phyloP scores from a whole-genome alignment of 2,113 vertebrate genomes.

The Scortum barcoo region DNA sequence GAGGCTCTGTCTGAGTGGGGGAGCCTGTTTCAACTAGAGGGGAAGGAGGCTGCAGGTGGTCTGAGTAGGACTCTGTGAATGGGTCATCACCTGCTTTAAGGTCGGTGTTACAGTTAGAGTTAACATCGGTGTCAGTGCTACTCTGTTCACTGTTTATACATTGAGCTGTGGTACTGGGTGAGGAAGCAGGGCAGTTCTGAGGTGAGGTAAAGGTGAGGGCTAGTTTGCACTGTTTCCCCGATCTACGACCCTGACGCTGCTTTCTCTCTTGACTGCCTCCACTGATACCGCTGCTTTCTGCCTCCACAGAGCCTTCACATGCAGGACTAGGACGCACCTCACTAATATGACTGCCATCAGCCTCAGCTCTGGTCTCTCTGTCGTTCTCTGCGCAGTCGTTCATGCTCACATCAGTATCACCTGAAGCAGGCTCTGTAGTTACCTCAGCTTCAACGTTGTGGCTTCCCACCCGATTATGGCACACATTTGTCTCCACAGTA shows the following conservation, averaged over 20 bases:
- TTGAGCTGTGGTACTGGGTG: constrained; percentile 26
- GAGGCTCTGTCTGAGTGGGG: constrained; percentile 90
- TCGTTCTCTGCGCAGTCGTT: not conserved
- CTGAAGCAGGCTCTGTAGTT: constrained; percentile 41
- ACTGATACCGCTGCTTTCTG: constrained; percentile 43
- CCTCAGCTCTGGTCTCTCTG: not conserved
- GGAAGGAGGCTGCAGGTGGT: constrained; percentile 15
- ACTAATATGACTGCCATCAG: constrained; percentile 9
- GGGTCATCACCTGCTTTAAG: constrained; percentile 19
- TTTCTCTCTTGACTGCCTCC: constrained; percentile 75
- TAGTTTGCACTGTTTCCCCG: constrained; percentile 86
- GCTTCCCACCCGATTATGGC: not conserved
- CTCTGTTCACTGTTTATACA: not conserved
- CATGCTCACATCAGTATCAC: not conserved
- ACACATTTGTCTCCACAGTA: not conserved
- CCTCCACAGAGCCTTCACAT: constrained; percentile 43
- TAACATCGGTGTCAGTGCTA: not conserved
- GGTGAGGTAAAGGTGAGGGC: constrained; percentile 86
- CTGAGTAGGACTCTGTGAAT: not conserved
- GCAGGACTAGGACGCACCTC: constrained; percentile 44
- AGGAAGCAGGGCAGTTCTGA: constrained; percentile 72
- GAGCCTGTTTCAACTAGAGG: constrained; percentile 12
- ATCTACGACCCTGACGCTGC: constrained; percentile 78
- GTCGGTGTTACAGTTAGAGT: not conserved
- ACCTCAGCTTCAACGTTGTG: constrained; percentile 39